phyloP scores from a whole-genome alignment of 2,888 invertebrate species.

The Meandrusa payeni region DNA sequence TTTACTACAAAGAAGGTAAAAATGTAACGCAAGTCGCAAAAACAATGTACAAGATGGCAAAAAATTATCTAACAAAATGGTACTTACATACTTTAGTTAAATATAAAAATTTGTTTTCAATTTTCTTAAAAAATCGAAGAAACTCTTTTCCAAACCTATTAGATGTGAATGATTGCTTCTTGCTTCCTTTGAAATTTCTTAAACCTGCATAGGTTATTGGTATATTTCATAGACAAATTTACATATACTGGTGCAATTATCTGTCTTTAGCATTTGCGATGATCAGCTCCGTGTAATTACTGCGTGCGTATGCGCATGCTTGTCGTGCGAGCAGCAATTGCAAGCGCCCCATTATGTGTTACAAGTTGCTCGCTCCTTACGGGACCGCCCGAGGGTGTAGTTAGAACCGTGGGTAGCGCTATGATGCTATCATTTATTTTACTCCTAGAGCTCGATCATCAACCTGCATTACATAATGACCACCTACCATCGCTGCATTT shows the following conservation, averaged over 20 bases:
- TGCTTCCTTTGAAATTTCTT: too few relatives aligned
- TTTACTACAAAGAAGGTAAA: too few relatives aligned
- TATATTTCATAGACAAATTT: background rate
- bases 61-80: too few relatives aligned
- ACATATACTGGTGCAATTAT: conserved; percentile 3
- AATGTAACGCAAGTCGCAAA: too few relatives aligned
- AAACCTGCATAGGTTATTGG: too few relatives aligned
- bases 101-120: too few relatives aligned
- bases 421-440: conserved; percentile 28
- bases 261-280: conserved; percentile 20
- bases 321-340: conserved; percentile 26
- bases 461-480: conserved; percentile 25
- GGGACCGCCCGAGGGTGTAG: conserved; percentile 24
- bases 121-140: too few relatives aligned
- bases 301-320: conserved; percentile 21
- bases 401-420: conserved; percentile 24
- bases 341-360: conserved; percentile 30
- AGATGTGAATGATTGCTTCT: too few relatives aligned
- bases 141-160: too few relatives aligned
- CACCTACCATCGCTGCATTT: conserved; percentile 28
- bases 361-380: conserved; percentile 26
- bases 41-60: too few relatives aligned
- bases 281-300: conserved; percentile 19
- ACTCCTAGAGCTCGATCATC: conserved; percentile 13
- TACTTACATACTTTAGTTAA: too few relatives aligned